Base-by-base conservation (phyloP, 2,888 invertebrate genomes). In the Yponomeuta sedellus region DNA sequence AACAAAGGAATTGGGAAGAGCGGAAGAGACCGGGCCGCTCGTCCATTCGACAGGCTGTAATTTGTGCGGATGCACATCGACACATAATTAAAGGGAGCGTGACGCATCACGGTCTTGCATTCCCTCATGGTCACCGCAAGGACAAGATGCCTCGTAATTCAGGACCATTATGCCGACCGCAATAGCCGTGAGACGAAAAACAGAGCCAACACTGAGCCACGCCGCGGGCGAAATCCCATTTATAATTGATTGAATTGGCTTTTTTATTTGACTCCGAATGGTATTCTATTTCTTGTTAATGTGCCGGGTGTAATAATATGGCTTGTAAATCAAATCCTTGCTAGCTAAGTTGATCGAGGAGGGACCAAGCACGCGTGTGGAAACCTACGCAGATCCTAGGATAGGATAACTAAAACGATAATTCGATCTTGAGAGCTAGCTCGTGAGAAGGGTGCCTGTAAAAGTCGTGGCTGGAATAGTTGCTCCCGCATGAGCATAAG, bases 81-180 rank as follows among this genome's bases (percentile, higher is more conserved):
- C 80, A 77, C 79, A 75, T 88, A 90, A 89, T 88, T 84, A 88
- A 81, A 74, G 83, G 82, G 82, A 74, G 77, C 84, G 83, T 85
- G 86, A 85, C 83, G 82, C 80, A 83, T 83, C 82, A 86, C 10
- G 34, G 39, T 39, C 65, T 12, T 44, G 12, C 39, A 77, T 77
- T 83, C 79, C 85, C 81, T 79, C 82, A 80, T 85, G 81, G 81
- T 76, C 81, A 77, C 74, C 77, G 77, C 82, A 87, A 87, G 85
- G 87, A 86, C 86, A 83, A 71, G 85, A 79, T 65, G 64, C 66
- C 82, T 79, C 83, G 77, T 91, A 83, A 90, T 88, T 88, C 89
- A 74, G 85, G 82, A 74, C 85, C 87, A 91, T 90, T 89, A 89
- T 79, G 80, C 76, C 79, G 81, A 87, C 88, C 87, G 77, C 88